Evolutionary conservation across 2,113 vertebrate genomes (phyloP).

Genomic region (Thalassoma bifasciatum): DNA sequence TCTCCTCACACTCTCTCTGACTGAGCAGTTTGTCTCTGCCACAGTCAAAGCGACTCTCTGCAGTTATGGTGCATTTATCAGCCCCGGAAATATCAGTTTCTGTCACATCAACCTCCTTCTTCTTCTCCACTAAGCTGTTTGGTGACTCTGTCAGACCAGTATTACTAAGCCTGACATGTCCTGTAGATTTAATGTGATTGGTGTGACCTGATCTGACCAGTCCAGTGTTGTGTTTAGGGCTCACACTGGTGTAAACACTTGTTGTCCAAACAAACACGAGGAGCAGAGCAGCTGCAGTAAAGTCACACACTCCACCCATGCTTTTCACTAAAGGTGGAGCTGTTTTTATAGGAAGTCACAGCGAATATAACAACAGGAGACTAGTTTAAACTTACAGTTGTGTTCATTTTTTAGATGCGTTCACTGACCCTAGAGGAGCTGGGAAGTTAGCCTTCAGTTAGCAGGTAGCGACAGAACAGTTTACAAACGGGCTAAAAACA

Average conservation of each 20-base stretch:
- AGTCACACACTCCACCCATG: conserved; percentile 15
- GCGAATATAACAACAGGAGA: too few relatives aligned
- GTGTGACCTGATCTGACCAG: not conserved
- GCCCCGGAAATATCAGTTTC: not conserved
- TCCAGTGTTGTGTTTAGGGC: not conserved
- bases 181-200: accelerated
- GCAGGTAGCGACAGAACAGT: not conserved
- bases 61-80: conserved; percentile 37
- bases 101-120: accelerated
- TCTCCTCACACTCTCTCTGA: conserved; percentile 60
- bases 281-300: conserved; percentile 6
- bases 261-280: conserved; percentile 16
- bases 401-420: not conserved
- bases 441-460: conserved; percentile 7
- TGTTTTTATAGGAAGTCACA: too few relatives aligned
- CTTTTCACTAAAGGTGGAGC: too few relatives aligned
- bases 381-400: not conserved
- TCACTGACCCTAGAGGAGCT: not conserved
- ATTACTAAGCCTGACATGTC: not conserved
- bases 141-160: not conserved
- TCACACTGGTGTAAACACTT: not conserved
- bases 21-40: conserved; percentile 59
- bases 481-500: not conserved
- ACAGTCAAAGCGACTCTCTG: conserved; percentile 70
- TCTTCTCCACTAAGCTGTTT: not conserved